Evolutionary conservation across 2,888 invertebrate species (phyloP).

Genomic region (Amphiduros pacificus): DNA sequence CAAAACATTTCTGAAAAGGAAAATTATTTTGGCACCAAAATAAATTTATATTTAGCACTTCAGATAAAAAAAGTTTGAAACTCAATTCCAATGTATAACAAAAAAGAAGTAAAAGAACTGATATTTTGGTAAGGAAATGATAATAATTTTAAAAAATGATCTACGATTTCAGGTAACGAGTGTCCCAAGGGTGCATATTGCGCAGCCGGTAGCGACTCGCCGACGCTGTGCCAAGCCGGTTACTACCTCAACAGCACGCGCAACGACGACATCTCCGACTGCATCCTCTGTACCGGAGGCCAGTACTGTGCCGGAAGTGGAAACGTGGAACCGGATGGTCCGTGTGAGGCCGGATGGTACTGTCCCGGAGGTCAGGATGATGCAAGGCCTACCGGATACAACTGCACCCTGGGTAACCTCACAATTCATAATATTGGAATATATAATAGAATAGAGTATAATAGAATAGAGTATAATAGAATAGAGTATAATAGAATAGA

Average conservation of each 20-base stretch:
- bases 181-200: constrained; percentile 52
- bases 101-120: too few species aligned
- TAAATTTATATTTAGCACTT: too few species aligned
- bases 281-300: constrained; percentile 35
- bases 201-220: constrained; percentile 40
- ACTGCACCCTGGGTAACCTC: constrained; percentile 43
- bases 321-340: constrained; percentile 40
- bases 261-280: constrained; percentile 29
- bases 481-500: too few species aligned
- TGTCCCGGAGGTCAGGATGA: constrained; percentile 50
- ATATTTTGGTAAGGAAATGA: too few species aligned
- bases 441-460: too few species aligned
- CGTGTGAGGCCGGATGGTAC: constrained; percentile 48
- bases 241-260: constrained; percentile 35
- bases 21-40: too few species aligned
- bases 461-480: too few species aligned
- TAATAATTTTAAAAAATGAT: too few species aligned
- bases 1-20: too few species aligned
- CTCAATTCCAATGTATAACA: too few species aligned
- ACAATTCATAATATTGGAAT: background rate
- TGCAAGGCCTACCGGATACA: constrained; percentile 39
- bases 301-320: constrained; percentile 46
- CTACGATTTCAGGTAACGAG: constrained; percentile 38
- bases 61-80: too few species aligned
- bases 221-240: constrained; percentile 37